A percentile compares a stretch with the other conserved stretches of the same genome.
Evolutionary conservation across 2,113 vertebrate species (phyloP).

Genomic region (Dunckerocampus dactyliophorus): DNA sequence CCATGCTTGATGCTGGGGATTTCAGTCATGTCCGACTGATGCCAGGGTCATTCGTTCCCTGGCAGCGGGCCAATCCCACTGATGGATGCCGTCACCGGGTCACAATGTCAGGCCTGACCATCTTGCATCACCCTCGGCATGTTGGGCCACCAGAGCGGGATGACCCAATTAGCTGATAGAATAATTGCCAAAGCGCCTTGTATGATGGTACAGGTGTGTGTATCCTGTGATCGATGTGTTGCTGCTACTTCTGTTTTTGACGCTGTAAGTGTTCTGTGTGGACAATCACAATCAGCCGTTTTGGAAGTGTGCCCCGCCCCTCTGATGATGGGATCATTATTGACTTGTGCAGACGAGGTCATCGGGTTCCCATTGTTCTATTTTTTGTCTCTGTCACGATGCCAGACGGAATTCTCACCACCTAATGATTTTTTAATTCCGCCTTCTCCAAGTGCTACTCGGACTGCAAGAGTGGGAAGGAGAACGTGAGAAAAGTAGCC

Average conservation of each 20-base stretch:
- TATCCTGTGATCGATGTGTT: too few relatives aligned
- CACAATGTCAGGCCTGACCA: constrained; percentile 59
- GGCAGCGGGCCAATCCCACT: constrained; percentile 53
- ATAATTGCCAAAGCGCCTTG: constrained; percentile 55
- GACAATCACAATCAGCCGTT: constrained; percentile 16
- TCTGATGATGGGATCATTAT: constrained; percentile 15
- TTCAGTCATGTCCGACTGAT: constrained; percentile 54
- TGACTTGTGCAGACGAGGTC: constrained; percentile 3
- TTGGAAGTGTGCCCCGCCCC: constrained; percentile 13
- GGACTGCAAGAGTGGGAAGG: constrained; percentile 8
- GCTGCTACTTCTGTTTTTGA: not conserved
- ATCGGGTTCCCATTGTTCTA: constrained; percentile 27
- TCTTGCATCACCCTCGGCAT: constrained; percentile 50
- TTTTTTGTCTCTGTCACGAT: constrained; percentile 13
- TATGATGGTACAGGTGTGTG: constrained; percentile 9
- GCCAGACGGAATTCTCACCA: constrained; percentile 20
- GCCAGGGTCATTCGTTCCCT: constrained; percentile 49
- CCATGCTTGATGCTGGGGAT: constrained; percentile 40
- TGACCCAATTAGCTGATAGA: constrained; percentile 71
- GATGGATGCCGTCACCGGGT: constrained; percentile 39
- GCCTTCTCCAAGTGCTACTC: constrained; percentile 30
- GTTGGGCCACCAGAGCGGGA: constrained; percentile 45
- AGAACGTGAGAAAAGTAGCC: constrained; percentile 1
- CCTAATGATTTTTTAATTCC: constrained; percentile 32
- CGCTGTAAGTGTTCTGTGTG: not conserved